Conservation (phyloP, 92 coral and sea anemone genomes). For the Parazoanthus swiftii region DNA sequence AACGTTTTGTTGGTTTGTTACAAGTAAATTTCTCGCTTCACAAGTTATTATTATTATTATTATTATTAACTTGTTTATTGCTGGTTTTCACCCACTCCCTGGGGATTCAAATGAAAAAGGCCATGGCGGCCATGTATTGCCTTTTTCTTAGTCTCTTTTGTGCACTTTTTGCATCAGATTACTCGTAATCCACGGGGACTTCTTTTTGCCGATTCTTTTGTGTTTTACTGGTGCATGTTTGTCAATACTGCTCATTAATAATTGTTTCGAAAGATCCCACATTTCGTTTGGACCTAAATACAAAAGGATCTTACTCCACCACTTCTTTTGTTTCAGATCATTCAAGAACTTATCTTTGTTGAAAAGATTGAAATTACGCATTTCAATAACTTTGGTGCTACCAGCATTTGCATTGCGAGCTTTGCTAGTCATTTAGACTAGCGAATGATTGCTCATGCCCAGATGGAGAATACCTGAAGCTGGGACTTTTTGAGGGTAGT, state of each 20-base stretch:
- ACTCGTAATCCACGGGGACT: conserved; percentile 29
- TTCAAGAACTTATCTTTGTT: conserved; percentile 33
- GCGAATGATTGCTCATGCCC: not conserved
- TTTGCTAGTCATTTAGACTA: not conserved
- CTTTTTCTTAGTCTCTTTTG: too few relatives aligned
- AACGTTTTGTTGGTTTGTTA: too few relatives aligned
- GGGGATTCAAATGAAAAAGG: too few relatives aligned
- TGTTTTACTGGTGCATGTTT: conserved; percentile 40
- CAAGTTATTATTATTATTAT: too few relatives aligned
- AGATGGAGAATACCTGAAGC: not conserved
- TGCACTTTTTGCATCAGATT: not conserved
- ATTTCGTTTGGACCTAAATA: conserved; percentile 32
- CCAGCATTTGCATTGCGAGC: not conserved
- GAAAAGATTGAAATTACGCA: conserved; percentile 18
- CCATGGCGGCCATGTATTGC: too few relatives aligned
- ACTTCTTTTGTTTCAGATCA: conserved; percentile 27
- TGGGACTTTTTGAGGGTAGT: conserved; percentile 23
- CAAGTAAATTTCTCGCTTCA: too few relatives aligned
- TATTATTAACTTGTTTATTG: too few relatives aligned
- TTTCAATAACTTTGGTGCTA: not conserved
- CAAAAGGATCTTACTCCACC: conserved; percentile 25
- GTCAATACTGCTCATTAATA: conserved; percentile 22
- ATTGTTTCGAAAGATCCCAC: not conserved
- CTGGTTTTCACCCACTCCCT: too few relatives aligned
- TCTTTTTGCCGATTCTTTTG: conserved; percentile 27